Conservation (phyloP, 2,888 invertebrate species). For the Campoplex nolae region DNA sequence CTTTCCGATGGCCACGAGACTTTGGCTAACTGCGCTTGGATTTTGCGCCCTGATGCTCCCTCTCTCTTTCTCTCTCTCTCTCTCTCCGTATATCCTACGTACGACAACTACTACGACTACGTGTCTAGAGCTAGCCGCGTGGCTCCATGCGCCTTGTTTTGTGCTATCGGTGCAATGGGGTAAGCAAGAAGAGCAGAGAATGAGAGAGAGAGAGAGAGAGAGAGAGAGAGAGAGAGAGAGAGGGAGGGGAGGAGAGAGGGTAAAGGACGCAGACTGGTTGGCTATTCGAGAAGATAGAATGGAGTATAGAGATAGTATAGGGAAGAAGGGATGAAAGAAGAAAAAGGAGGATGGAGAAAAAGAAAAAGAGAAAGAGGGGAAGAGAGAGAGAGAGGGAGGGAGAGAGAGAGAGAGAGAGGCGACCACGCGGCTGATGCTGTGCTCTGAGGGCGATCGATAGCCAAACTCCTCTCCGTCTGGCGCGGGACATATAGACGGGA, state of each 20-base stretch:
- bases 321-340: conserved; percentile 72
- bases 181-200: conserved; percentile 64
- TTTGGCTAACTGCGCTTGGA: conserved; percentile 60
- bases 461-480: conserved; percentile 82
- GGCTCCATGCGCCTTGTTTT: conserved; percentile 72
- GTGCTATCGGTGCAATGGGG: conserved; percentile 71
- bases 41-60: conserved; percentile 65
- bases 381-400: conserved; percentile 68
- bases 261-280: conserved; percentile 67
- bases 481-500: conserved; percentile 74
- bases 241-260: conserved; percentile 45
- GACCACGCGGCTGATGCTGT: conserved; percentile 78
- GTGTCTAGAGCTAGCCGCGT: conserved; percentile 68
- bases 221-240: conserved; percentile 62
- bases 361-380: conserved; percentile 68
- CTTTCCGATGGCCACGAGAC: conserved; percentile 40
- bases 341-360: conserved; percentile 64
- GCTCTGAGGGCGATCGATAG: conserved; percentile 81
- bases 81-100: too few species aligned
- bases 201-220: conserved; percentile 53
- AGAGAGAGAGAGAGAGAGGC: conserved; percentile 74
- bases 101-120: conserved; percentile 58
- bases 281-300: conserved; percentile 67
- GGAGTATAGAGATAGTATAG: conserved; percentile 64
- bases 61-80: too few species aligned